Evolutionary conservation across 2,113 vertebrate genomes (phyloP), one percentile per base, ranked within the genome.

Genomic region (Lagopus muta): DNA sequence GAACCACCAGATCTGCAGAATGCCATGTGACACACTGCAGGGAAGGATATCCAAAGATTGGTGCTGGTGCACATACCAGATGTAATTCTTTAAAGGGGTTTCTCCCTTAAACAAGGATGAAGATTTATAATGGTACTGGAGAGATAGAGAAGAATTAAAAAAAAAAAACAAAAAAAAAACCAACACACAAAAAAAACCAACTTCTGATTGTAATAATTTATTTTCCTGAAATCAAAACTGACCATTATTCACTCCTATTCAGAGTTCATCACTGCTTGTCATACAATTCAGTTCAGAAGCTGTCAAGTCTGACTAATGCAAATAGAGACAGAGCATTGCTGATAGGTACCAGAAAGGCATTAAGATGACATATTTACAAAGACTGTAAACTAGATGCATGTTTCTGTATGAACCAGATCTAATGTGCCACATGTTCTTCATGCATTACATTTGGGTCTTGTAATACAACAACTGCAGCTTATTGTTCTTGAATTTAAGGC

Each of bases 351-450:
- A 81, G 52, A 91, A 43, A 77, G 21, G 36, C 47, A 74, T 83
- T 90, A 91, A 83, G 34, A 24, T 61, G 82, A 90, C 61, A 38
- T 90, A 90, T 93, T 95, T 95, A 94, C 77, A 83, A 75, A 88
- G 73, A 47, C 40, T 72, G 34, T 92, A 88, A 96, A 88, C 94
- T 90, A 95, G 78, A 88, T 88, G 94, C 72, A 86, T 88, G 58
- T 75, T 95, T 81, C 82, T 86, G 27, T 34, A 92, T 75, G 86
- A 94, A 72, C 30, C 40, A 94, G 79, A 74, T 88, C 86, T 92
- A 90, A 86, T 45, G 36, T 6, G 3, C 73, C 65, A 79, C 54
- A 54, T 21, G 34, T 86, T 43, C 91, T 69, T 92, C 47, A 43
- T 25, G 52, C 67, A 72, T 60, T 89, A 86, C 75, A 88, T 93